Percentiles rank a stretch among this genome's conserved stretches.
Evolutionary conservation across 1,140 invertebrate genomes (phyloP).

Genomic region (Lepidurus couesii): DNA sequence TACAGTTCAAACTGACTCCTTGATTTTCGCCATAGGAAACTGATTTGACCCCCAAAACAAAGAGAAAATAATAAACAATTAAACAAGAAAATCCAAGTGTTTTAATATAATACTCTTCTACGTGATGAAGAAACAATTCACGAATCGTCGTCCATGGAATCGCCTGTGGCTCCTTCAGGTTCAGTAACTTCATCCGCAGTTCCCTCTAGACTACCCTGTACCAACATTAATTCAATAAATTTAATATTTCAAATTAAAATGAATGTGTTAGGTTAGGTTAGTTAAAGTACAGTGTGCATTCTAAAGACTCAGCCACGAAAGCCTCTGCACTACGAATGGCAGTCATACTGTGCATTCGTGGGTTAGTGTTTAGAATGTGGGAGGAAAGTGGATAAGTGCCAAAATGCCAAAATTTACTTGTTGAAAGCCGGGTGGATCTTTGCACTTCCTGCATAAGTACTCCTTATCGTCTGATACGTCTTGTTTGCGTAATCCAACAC

Average conservation of each 20-base stretch:
- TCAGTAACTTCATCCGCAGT: neutral
- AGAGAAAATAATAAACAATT: neutral
- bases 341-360: no score
- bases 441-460: slow-evolving; percentile 18
- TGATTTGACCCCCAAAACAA: neutral
- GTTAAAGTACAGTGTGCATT: no score
- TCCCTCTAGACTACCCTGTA: neutral
- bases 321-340: no score
- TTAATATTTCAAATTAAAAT: neutral
- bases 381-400: neutral
- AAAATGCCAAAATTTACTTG: neutral
- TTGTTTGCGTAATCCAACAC: neutral
- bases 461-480: neutral
- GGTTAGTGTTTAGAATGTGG: no score
- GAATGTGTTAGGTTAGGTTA: no score
- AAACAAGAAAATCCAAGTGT: neutral
- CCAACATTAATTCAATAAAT: neutral
- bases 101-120: neutral
- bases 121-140: neutral
- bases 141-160: neutral
- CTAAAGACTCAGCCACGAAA: no score
- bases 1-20: neutral
- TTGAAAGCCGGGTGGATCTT: neutral
- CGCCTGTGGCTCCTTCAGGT: neutral
- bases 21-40: neutral